Evolutionary conservation across 2,888 invertebrate genomes (phyloP).

Genomic region (Smittia sp.): DNA sequence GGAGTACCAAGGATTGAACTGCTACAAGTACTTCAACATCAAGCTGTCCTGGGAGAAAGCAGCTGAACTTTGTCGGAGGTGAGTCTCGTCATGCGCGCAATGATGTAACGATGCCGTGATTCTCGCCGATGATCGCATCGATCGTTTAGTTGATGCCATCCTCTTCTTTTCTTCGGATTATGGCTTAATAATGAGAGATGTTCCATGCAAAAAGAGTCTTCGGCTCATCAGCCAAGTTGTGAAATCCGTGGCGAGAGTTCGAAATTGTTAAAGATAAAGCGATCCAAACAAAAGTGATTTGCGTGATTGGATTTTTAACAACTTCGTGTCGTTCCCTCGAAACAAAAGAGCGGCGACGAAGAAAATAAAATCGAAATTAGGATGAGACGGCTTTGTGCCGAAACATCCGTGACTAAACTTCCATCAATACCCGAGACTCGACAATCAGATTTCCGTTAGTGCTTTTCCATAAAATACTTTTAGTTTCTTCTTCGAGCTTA

Average conservation of each 20-base stretch:
- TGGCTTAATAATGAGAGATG: neutral
- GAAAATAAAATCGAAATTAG: neutral
- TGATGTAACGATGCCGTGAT: constrained; percentile 28
- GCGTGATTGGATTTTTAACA: constrained; percentile 22
- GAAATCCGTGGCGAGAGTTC: neutral
- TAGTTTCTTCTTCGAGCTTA: neutral
- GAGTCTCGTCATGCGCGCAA: constrained; percentile 50
- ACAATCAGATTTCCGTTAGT: constrained; percentile 38
- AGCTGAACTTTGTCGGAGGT: constrained; percentile 92
- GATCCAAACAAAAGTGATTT: constrained; percentile 11
- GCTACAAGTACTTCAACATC: constrained; percentile 94
- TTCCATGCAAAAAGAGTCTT: neutral
- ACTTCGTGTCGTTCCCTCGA: neutral
- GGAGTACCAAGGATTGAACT: constrained; percentile 86
- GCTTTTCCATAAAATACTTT: neutral
- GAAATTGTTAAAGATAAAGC: neutral
- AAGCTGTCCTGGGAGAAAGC: constrained; percentile 95
- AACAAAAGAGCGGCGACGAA: neutral
- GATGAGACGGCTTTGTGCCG: neutral
- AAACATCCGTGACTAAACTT: constrained; percentile 38
- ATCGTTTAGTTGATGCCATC: constrained; percentile 20
- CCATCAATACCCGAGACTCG: constrained; percentile 18
- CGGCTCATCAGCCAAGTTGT: neutral
- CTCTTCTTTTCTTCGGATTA: constrained; percentile 1
- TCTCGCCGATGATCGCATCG: constrained; percentile 30